Base-by-base conservation (phyloP, 2,113 vertebrate genomes). In the Chunga burmeisteri region DNA sequence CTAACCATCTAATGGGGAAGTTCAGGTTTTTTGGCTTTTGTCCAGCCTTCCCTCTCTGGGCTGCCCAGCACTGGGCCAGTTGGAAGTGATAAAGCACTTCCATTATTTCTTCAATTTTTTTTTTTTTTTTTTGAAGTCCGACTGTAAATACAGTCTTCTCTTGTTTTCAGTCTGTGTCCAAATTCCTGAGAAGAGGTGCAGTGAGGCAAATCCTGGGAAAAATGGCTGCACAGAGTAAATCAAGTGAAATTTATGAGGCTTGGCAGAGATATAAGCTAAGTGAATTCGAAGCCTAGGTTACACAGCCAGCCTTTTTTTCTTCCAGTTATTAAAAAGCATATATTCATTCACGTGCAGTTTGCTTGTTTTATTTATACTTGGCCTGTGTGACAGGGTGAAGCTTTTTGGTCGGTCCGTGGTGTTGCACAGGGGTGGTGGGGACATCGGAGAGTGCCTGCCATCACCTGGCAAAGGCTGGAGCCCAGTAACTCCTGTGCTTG, bases 401-500 rank as follows among this genome's bases (percentile, higher is more conserved):
- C 9, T 13, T 25, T 65, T 19, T 2, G 29, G 23, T 49, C 27
- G 1, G 13, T 6, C 16, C 2, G 16, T 17, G 66, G 38, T 30
- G 4, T 46, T 21, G 62, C 34, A 5, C 20, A 10, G 47, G 52
- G 55, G 26, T 22, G 68, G 13, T 10, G 5, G 34, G 16, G 70
- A 8, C 3, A 0, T 4, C 1, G 52, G 5, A 5, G 66, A 42
- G 61, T 13, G 38, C 49, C 42, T n/a, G 63, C 44, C 7, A 1
- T 8, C 2, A 0, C 23, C 15, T 11, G 1, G 0, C 36, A 15
- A 46, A 5, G 8, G 25, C 72, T 73, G 3, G 26, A 73, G 73
- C 77, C 52, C 49, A 2, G 52, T 0, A 0, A 6, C 34, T 38
- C 20, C 74, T 1, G 36, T 3, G 29, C 74, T 1, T 2, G 32